These are phyloP conservation scores for Psilanteris sp. DNA, from an alignment of 1,140 invertebrate species.

Conservation along the genomic window DNA sequence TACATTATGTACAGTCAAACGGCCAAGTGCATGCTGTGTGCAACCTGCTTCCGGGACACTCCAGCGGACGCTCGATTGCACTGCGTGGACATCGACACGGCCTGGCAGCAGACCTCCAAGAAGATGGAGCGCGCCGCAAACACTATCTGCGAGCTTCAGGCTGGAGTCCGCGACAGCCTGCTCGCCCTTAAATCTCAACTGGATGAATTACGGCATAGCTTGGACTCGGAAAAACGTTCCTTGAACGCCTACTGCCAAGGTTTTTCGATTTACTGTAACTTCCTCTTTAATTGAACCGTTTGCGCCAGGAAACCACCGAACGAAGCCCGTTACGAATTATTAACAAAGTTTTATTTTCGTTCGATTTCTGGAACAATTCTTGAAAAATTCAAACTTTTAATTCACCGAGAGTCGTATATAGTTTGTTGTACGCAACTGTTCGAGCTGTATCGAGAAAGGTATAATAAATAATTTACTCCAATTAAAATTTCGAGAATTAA, in stretches of 20 bases:
- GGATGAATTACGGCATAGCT: constrained; percentile 84
- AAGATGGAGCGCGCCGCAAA: constrained; percentile 83
- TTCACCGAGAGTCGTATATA: too few species aligned
- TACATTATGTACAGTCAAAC: constrained; percentile 87
- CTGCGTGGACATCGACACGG: constrained; percentile 86
- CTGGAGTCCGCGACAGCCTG: constrained; percentile 83
- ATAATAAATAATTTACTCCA: too few species aligned
- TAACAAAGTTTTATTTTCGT: too few species aligned
- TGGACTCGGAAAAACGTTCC: constrained; percentile 84
- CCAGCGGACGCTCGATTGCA: constrained; percentile 83
- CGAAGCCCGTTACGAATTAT: too few species aligned
- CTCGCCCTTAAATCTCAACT: constrained; percentile 84
- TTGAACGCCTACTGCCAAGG: constrained; percentile 85
- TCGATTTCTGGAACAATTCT: too few species aligned
- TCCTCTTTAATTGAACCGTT: too few species aligned
- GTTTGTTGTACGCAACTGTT: too few species aligned
- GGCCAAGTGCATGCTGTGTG: constrained; percentile 85
- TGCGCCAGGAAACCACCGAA: too few species aligned
- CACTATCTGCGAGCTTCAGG: constrained; percentile 83
- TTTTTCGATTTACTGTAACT: not conserved
- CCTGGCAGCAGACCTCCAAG: constrained; percentile 85
- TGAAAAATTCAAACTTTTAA: too few species aligned
- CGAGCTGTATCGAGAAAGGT: too few species aligned
- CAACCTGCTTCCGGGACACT: constrained; percentile 85
- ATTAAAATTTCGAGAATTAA: too few species aligned